Evolutionary conservation across 2,888 invertebrate genomes (phyloP).

Genomic region (Dioctria rufipes): DNA sequence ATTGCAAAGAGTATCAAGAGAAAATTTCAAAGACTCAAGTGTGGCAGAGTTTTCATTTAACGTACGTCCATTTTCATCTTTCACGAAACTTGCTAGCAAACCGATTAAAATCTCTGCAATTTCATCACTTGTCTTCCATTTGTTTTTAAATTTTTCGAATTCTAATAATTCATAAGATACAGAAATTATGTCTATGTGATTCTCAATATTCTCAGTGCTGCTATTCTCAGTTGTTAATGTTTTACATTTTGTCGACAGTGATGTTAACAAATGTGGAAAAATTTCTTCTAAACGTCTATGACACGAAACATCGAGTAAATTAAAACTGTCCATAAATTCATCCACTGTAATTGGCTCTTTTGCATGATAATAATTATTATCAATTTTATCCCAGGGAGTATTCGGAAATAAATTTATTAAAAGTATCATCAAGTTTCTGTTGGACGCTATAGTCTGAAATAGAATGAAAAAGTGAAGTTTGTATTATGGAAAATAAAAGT

Average conservation of each 20-base stretch:
- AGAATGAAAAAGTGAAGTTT: slow-evolving; percentile 27
- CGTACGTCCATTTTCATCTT: slow-evolving; percentile 64
- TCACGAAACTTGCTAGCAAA: slow-evolving; percentile 66
- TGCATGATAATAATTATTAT: slow-evolving; percentile 30
- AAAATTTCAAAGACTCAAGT: slow-evolving; percentile 67
- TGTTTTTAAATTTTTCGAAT: slow-evolving; percentile 61
- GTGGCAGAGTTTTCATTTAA: slow-evolving; percentile 65
- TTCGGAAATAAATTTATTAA: slow-evolving; percentile 70
- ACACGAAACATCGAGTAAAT: slow-evolving; percentile 7
- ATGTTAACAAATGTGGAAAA: not conserved
- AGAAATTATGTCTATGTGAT: not conserved
- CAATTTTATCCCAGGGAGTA: slow-evolving; percentile 67
- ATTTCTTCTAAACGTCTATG: not conserved
- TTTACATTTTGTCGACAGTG: not conserved
- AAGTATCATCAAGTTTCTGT: slow-evolving; percentile 66
- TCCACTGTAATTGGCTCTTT: slow-evolving; percentile 20
- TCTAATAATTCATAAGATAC: slow-evolving; percentile 50
- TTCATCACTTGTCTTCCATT: slow-evolving; percentile 66
- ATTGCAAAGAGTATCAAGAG: slow-evolving; percentile 65
- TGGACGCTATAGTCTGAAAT: slow-evolving; percentile 68
- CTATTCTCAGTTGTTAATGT: not conserved
- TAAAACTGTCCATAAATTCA: slow-evolving; percentile 14
- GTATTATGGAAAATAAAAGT: not conserved
- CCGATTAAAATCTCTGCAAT: slow-evolving; percentile 67
- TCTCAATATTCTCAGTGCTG: not conserved